Percentiles rank a stretch among this genome's conserved stretches.
phyloP scores from a whole-genome alignment of 2,797 vertebrate genomes.

The Channa striata region DNA sequence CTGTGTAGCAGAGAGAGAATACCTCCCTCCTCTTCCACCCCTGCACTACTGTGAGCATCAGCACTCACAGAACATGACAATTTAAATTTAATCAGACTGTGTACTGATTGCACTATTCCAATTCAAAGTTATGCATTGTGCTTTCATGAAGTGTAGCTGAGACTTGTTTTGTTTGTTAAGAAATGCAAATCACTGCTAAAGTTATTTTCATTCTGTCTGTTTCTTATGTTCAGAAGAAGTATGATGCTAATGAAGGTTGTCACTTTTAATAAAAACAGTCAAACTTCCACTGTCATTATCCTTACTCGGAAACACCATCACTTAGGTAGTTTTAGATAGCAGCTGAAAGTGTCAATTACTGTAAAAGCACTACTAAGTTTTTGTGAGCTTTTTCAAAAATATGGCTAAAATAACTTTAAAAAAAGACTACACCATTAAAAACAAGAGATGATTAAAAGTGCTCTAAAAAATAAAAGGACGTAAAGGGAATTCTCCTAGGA shows the following conservation, averaged over 20 bases:
- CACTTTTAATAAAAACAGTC: too few relatives aligned
- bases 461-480: constrained; percentile 39
- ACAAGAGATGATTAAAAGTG: constrained; percentile 39
- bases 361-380: constrained; percentile 23
- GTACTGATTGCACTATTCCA: background rate
- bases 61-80: too few relatives aligned
- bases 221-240: too few relatives aligned
- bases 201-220: too few relatives aligned
- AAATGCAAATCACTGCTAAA: too few relatives aligned
- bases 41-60: background rate
- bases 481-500: constrained; percentile 31
- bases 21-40: background rate
- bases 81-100: too few relatives aligned
- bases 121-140: background rate
- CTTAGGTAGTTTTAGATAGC: too few relatives aligned
- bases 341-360: constrained; percentile 6
- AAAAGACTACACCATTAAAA: constrained; percentile 35
- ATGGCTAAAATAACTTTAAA: background rate
- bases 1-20: background rate
- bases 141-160: too few relatives aligned
- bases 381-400: constrained; percentile 15
- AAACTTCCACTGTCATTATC: background rate
- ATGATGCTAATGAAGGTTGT: too few relatives aligned
- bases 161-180: background rate
- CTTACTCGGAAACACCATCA: background rate